Evolutionary conservation across 2,888 invertebrate species (phyloP).

Genomic region (Orgyia antiqua): DNA sequence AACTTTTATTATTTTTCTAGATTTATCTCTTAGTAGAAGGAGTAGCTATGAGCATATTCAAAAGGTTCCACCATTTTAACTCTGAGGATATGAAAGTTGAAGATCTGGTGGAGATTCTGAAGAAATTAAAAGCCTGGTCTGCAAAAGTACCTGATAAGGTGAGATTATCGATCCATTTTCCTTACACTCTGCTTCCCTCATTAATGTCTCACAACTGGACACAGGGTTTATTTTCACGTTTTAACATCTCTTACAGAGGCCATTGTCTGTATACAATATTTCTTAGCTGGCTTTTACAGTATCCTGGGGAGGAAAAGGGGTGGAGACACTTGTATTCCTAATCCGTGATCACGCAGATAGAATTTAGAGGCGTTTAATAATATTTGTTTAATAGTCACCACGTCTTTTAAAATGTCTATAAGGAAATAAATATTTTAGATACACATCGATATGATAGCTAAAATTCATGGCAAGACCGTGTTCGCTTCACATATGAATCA

Average conservation of each 20-base stretch:
- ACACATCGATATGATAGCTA: conserved; percentile 82
- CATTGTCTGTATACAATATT: no score
- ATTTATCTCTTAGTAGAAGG: conserved; percentile 79
- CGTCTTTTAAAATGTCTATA: no score
- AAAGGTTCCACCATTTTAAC: conserved; percentile 52
- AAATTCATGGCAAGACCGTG: conserved; percentile 82
- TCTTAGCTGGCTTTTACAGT: no score
- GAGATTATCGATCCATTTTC: conserved; percentile 16
- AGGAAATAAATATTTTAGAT: conserved; percentile 48
- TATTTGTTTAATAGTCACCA: no score
- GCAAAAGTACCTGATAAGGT: conserved; percentile 74
- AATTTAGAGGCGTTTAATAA: no score
- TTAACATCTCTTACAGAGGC: no score
- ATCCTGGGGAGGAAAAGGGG: no score
- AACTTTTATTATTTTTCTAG: conserved; percentile 43
- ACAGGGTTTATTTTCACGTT: no score
- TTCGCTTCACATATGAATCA: conserved; percentile 82
- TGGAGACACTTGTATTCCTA: no score
- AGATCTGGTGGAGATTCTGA: conserved; percentile 51
- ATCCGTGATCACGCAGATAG: no score
- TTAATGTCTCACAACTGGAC: background rate
- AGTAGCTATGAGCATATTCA: conserved; percentile 56
- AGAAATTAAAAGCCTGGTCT: conserved; percentile 64
- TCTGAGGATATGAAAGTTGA: conserved; percentile 52
- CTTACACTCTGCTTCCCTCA: background rate